phyloP scores from a whole-genome alignment of 2,797 vertebrate species.

The Uromys caudimaculatus region DNA sequence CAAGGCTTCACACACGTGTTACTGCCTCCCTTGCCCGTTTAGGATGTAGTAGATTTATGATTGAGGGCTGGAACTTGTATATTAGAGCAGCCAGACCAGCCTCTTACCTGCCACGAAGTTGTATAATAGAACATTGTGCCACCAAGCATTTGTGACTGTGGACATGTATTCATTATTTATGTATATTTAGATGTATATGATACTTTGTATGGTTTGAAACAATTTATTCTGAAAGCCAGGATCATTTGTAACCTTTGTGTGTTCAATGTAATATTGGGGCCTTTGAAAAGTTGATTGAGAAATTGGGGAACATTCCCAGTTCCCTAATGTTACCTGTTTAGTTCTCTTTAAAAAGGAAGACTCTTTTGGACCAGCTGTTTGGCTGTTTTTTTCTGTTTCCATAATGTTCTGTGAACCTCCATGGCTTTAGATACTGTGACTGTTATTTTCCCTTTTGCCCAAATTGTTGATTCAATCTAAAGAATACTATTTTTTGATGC shows the following conservation, averaged over 20 bases:
- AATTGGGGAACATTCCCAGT: constrained; percentile 54
- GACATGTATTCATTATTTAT: constrained; percentile 48
- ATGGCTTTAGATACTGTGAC: constrained; percentile 82
- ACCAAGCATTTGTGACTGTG: constrained; percentile 22
- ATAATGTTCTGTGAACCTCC: constrained; percentile 10
- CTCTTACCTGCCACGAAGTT: not conserved
- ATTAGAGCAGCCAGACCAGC: not conserved
- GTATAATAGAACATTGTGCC: not conserved
- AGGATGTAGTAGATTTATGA: not conserved
- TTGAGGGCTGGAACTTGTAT: not conserved
- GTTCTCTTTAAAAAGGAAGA: constrained; percentile 39
- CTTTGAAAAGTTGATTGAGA: constrained; percentile 45
- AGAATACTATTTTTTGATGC: not conserved
- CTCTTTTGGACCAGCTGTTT: not conserved
- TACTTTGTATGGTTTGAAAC: constrained; percentile 43
- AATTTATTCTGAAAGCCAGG: constrained; percentile 59
- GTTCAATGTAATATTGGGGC: not conserved
- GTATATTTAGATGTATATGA: constrained; percentile 44
- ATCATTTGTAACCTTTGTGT: constrained; percentile 6
- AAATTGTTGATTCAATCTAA: constrained; percentile 25
- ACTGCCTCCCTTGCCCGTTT: not conserved
- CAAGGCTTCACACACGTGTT: not conserved
- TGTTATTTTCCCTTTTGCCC: not conserved
- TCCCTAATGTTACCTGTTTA: constrained; percentile 49
- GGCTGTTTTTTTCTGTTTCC: not conserved